phyloP scores from a whole-genome alignment of 2,113 vertebrate species.

The Sinocyclocheilus anophthalmus region DNA sequence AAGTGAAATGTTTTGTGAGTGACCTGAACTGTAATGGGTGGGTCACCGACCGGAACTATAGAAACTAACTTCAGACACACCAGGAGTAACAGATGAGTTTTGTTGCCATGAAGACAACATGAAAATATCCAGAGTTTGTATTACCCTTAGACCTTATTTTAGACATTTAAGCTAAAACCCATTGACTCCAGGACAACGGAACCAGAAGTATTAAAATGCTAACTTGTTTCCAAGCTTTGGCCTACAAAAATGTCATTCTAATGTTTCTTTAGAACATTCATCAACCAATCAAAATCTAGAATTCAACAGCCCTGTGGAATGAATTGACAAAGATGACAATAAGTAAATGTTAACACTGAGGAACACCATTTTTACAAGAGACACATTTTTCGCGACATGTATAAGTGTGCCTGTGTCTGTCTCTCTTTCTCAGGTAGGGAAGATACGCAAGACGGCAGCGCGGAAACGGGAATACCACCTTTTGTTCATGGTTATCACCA shows the following conservation, averaged over 20 bases:
- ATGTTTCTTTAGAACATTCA: not conserved
- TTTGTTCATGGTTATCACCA: slow-evolving; percentile 82
- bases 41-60: not conserved
- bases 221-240: not conserved
- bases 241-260: not conserved
- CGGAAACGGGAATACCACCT: slow-evolving; percentile 81
- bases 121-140: not conserved
- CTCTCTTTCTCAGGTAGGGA: slow-evolving; percentile 74
- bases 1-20: not conserved
- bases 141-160: not conserved
- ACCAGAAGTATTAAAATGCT: not conserved
- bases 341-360: not conserved
- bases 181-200: not conserved
- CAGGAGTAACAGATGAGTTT: too few relatives aligned
- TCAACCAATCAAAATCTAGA: not conserved
- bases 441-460: slow-evolving; percentile 77
- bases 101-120: too few relatives aligned
- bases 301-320: not conserved
- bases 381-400: not conserved
- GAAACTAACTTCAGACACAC: not conserved
- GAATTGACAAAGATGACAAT: not conserved
- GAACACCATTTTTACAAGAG: not conserved
- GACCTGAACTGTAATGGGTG: not conserved
- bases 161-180: not conserved
- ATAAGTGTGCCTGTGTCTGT: not conserved